Percentiles rank a stretch among this genome's conserved stretches.
Conservation (phyloP, 2,888 invertebrate genomes). For the Trachelus tabidus region DNA sequence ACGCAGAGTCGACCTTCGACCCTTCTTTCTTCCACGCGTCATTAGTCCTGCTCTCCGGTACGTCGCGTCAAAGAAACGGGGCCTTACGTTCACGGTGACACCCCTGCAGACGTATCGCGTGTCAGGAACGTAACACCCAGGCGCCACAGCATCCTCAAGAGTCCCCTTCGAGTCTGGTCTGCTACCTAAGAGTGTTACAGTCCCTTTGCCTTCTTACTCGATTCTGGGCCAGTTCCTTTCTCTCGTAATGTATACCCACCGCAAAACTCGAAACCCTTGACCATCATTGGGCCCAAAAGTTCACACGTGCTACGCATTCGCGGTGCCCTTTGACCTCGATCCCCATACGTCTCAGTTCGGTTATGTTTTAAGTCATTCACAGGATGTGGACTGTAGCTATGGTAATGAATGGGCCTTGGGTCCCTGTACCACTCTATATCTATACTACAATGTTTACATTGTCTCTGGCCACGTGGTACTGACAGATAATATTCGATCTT, state of each 20-base stretch:
- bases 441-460: background rate
- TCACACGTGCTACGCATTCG: background rate
- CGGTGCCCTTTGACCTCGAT: background rate
- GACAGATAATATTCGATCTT: background rate
- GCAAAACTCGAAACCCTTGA: constrained; percentile 24
- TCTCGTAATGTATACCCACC: constrained; percentile 26
- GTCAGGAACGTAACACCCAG: constrained; percentile 55
- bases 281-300: constrained; percentile 6
- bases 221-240: constrained; percentile 28
- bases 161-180: constrained; percentile 29
- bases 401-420: background rate
- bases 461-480: background rate
- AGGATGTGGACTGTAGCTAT: background rate
- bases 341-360: background rate
- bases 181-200: constrained; percentile 20
- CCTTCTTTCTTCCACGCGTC: constrained; percentile 44
- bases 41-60: constrained; percentile 35
- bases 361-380: background rate
- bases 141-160: constrained; percentile 59
- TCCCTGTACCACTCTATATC: background rate
- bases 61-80: background rate
- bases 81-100: constrained; percentile 38
- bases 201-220: constrained; percentile 34
- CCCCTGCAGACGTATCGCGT: constrained; percentile 59
- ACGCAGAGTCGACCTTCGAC: constrained; percentile 51